A percentile compares a stretch with the other conserved stretches of the same genome.
phyloP scores from a whole-genome alignment of 2,888 invertebrate species.

The Campoletis raptor region DNA sequence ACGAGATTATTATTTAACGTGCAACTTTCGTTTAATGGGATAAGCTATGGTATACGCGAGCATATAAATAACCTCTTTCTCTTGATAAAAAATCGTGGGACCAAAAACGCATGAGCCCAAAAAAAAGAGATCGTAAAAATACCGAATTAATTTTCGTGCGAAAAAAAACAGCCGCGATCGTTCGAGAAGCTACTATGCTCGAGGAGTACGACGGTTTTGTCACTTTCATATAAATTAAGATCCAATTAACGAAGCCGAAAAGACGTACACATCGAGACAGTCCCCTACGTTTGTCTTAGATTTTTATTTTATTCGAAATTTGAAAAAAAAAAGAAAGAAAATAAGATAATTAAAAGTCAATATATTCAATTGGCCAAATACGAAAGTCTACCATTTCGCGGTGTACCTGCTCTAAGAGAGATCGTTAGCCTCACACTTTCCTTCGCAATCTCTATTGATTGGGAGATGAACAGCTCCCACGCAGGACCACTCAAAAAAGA shows the following conservation, averaged over 20 bases:
- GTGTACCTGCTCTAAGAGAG: not conserved
- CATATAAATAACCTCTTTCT: constrained; percentile 54
- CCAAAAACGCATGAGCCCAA: constrained; percentile 29
- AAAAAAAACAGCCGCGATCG: constrained; percentile 36
- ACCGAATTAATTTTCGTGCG: constrained; percentile 59
- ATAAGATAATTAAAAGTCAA: not conserved
- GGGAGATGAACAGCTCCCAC: constrained; percentile 19
- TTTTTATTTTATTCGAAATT: constrained; percentile 40
- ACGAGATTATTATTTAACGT: constrained; percentile 65
- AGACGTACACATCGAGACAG: constrained; percentile 23
- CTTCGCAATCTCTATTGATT: constrained; percentile 36
- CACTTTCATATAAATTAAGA: constrained; percentile 63
- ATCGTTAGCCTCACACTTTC: constrained; percentile 43
- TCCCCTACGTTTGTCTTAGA: constrained; percentile 40
- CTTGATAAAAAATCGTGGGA: constrained; percentile 15
- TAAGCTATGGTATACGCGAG: constrained; percentile 34
- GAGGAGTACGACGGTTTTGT: constrained; percentile 57
- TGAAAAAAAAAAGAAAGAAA: not conserved
- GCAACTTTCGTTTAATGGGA: constrained; percentile 51
- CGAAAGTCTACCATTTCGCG: constrained; percentile 12
- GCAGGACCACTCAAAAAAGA: not conserved
- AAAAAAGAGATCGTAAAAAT: constrained; percentile 61
- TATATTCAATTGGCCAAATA: constrained; percentile 1
- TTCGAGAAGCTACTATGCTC: constrained; percentile 25
- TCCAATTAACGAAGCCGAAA: constrained; percentile 60